Evolutionary conservation across 2,797 vertebrate species (phyloP), one percentile per base, ranked within the genome.

Genomic region (Pipistrellus pygmaeus): DNA sequence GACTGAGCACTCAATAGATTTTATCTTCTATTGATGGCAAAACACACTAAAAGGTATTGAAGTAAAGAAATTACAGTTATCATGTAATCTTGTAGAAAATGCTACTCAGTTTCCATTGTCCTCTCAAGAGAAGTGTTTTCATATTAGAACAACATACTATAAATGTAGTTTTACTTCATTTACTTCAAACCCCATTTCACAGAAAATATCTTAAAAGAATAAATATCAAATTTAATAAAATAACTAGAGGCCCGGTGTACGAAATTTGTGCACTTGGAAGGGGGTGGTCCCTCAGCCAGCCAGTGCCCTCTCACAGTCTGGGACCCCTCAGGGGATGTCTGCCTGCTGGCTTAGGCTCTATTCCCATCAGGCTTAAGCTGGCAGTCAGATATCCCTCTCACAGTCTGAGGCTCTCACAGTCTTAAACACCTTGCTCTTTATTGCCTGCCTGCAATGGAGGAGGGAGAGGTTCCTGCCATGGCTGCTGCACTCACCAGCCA

Each of bases 1-100:
- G 8, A 38, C 23, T 30, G 38, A 91, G 32, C 18, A 69, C 7
- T 88, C 25, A 68, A 48, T 76, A 84, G 41, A 55, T 86, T 75
- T 86, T 73, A 60, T 89, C 60, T 91, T 6, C 2, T 76, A 48
- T 25, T 46, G 53, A 80, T 53, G 46, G 32, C 20, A 83, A 92
- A 91, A 93, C 53, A 3, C 23, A 44, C 35, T 35, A 48, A 88
- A 41, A 80, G 12, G 8, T 3, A 1, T 75, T 85, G 2, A 69
- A 80, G 6, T 57, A 93, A 84, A 91, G 30, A 53, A 80, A 41
- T 66, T 87, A 60, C 5, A 80, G 14, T 8, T 82, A 21, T 85
- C 35, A 85, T 4, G 20, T 15, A 68, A 91, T 81, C 55, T 76
- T 76, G 25, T 41, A 94, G 57, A 68, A 93, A 94, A 93, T 57